These are phyloP conservation scores for Henicopernis longicauda DNA, from an alignment of 2,113 vertebrate species.

Conservation along the genomic window DNA sequence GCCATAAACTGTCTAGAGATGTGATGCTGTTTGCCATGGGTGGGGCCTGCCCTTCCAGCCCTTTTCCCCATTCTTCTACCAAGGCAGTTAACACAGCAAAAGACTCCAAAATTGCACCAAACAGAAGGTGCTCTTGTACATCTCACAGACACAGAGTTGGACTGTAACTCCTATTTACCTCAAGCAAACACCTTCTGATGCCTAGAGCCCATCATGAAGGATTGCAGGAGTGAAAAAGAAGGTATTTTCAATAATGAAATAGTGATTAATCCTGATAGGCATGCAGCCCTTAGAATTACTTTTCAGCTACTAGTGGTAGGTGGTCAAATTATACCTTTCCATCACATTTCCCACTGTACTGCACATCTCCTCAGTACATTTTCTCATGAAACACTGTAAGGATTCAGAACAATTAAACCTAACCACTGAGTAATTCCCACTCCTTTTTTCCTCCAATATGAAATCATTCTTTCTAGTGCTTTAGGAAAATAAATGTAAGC, in stretches of 20 bases:
- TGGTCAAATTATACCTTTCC: slow-evolving; percentile 74
- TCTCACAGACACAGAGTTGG: background rate
- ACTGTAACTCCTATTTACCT: background rate
- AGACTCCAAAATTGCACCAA: background rate
- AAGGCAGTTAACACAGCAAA: background rate
- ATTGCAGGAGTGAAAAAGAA: background rate
- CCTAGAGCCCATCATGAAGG: background rate
- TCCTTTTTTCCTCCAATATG: background rate
- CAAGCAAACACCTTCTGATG: background rate
- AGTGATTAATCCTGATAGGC: slow-evolving; percentile 63
- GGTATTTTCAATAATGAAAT: slow-evolving; percentile 15
- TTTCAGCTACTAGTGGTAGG: slow-evolving; percentile 64
- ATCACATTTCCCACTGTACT: slow-evolving; percentile 52
- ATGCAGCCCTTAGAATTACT: slow-evolving; percentile 50
- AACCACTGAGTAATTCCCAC: slow-evolving; percentile 64
- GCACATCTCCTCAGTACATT: slow-evolving; percentile 52
- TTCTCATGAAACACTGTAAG: slow-evolving; percentile 48
- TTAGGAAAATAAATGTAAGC: slow-evolving; percentile 10
- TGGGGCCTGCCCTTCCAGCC: background rate
- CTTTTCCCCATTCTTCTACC: background rate
- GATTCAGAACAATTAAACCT: slow-evolving; percentile 64
- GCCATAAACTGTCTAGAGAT: slow-evolving; percentile 80
- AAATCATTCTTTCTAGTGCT: slow-evolving; percentile 46
- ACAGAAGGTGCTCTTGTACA: background rate
- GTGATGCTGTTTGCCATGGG: background rate